phyloP scores from a whole-genome alignment of 2,797 vertebrate genomes.

The Avahi laniger region DNA sequence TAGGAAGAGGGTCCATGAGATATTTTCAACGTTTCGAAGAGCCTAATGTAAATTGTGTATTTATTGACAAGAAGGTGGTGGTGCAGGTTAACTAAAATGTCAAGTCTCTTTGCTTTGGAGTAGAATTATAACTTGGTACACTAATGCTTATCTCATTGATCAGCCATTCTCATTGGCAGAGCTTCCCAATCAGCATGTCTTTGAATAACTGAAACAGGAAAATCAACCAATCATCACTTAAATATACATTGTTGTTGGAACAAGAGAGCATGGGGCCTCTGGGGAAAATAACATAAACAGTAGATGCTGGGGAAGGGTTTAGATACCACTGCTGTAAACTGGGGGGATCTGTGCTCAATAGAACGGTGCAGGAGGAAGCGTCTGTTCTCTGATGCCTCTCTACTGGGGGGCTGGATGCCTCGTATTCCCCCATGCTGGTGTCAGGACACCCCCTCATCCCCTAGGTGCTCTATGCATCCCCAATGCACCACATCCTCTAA shows the following conservation, averaged over 20 bases:
- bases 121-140: not conserved
- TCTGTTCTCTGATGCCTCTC: not conserved
- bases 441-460: not conserved
- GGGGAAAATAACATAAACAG: not conserved
- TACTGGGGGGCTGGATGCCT: fast-evolving
- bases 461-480: fast-evolving
- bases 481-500: not conserved
- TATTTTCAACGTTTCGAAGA: not conserved
- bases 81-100: slow-evolving; percentile 51
- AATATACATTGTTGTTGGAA: slow-evolving; percentile 31
- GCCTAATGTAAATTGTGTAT: slow-evolving; percentile 36
- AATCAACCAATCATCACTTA: slow-evolving; percentile 43
- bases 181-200: not conserved
- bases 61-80: slow-evolving; percentile 14
- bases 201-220: slow-evolving; percentile 46
- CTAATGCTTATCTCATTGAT: slow-evolving; percentile 22
- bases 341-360: not conserved
- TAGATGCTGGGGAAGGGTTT: not conserved
- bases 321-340: not conserved
- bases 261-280: not conserved
- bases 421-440: fast-evolving
- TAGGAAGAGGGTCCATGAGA: not conserved
- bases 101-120: slow-evolving; percentile 43
- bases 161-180: not conserved
- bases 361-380: not conserved